These are phyloP conservation scores for Gavialis gangeticus DNA, from an alignment of 2,113 vertebrate species.

Conservation along the genomic window DNA sequence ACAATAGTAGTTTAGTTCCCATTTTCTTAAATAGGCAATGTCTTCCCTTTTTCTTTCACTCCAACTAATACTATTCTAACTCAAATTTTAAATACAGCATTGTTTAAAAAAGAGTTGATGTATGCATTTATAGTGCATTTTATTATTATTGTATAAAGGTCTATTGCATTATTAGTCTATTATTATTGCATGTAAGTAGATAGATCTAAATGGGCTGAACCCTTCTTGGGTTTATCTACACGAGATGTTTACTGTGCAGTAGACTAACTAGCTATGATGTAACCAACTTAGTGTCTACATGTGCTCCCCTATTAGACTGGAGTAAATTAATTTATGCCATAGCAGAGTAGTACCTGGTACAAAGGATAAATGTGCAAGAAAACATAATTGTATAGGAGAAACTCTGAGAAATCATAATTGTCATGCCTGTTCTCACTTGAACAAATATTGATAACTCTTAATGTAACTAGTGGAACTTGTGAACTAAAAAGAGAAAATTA, in stretches of 20 bases:
- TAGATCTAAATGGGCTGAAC: not conserved
- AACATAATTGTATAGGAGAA: not conserved
- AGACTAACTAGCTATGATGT: no score
- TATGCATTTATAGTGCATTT: conserved; percentile 39
- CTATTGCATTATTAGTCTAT: conserved; percentile 15
- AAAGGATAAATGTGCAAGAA: not conserved
- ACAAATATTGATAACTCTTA: conserved; percentile 34
- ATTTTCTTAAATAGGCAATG: not conserved
- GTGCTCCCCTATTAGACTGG: no score
- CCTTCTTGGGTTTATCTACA: no score
- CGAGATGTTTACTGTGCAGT: no score
- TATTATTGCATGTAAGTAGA: not conserved
- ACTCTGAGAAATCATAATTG: conserved; percentile 26
- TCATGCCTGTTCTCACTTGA: conserved; percentile 2
- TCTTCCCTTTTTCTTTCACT: not conserved
- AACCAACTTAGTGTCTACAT: no score
- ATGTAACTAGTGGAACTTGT: conserved; percentile 34
- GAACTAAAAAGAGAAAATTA: conserved; percentile 1
- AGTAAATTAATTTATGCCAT: no score
- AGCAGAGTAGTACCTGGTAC: not conserved
- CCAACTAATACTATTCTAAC: not conserved
- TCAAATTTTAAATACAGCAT: not conserved
- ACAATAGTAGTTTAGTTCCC: not conserved
- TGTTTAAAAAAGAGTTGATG: conserved; percentile 23
- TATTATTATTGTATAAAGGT: not conserved